Base-by-base conservation (phyloP, 2,888 invertebrate species). In the Drosophila setosimentum region DNA sequence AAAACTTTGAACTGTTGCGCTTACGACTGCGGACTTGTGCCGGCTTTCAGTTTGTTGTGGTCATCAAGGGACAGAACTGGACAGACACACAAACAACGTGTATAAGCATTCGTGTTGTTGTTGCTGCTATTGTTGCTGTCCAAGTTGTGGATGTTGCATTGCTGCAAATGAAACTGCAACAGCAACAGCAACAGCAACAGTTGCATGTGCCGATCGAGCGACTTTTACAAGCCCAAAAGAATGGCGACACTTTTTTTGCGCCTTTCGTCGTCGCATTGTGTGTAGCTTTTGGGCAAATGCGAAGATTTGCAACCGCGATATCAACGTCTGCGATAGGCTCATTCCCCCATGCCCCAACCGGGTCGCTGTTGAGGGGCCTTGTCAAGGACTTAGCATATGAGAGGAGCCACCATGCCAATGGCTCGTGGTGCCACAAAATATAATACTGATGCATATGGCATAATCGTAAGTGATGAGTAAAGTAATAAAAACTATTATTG, bases 1-100 rank as follows among this genome's bases (percentile, higher is more conserved):
- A 88, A 90, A 87, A 89, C 91, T 91, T 85, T 91, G 87, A 91
- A 90, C 91, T 88, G 91, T 78, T 73, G 78, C 83, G 86, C 78
- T 80, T 83, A 76, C 89, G 92, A 92, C 92, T 91, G 83, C 81
- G 68, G 83, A 91, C 92, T 92, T 92, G 91, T 92, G 91, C 92
- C 91, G 91, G 74, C 92, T 90, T 91, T 91, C 91, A 91, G 90
- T 87, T 89, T 77, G 82, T 76, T 76, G 76, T 76, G 81, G 76
- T 83, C 91, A 85, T 85, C 85, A 90, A 87, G 55, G 82, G 78
- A 89, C 88, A 63, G 72, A 73, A 60, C 50, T 30, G 53, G 57
- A 67, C 68, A 53, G 77, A 68, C 49, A 27, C 49, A 55, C 55
- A 21, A 48, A 59, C 62, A 69, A 57, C 72, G 51, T 83, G 62